Conservation (phyloP, 2,113 vertebrate species). For the Isichthys henryi region DNA sequence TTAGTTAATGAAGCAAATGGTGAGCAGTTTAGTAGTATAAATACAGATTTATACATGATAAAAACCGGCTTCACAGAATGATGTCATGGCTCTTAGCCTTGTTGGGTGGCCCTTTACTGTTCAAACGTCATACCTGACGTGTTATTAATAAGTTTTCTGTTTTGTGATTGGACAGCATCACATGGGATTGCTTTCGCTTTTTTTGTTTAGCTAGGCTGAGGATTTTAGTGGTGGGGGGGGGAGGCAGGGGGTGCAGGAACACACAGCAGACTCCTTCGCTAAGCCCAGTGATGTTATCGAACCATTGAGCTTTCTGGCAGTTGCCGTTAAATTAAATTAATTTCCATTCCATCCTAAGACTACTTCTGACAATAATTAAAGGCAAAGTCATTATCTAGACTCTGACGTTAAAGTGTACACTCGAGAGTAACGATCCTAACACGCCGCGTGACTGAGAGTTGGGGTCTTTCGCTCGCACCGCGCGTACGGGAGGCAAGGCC, state of each 20-base stretch:
- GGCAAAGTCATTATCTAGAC: neutral
- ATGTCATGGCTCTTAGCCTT: neutral
- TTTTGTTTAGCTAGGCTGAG: neutral
- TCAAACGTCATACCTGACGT: neutral
- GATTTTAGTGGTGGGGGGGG: neutral
- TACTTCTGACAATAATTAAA: neutral
- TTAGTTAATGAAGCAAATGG: neutral
- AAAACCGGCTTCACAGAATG: neutral
- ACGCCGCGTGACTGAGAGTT: neutral
- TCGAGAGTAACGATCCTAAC: neutral
- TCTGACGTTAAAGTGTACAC: neutral
- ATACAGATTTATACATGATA: neutral
- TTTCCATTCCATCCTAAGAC: neutral
- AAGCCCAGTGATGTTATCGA: neutral
- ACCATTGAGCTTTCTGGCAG: neutral
- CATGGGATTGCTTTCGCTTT: neutral
- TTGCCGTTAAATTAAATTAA: constrained; percentile 1
- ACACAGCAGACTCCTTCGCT: neutral
- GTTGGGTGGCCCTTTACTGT: neutral
- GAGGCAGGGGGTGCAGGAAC: neutral
- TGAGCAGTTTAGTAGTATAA: neutral
- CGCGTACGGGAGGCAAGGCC: neutral
- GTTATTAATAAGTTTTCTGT: neutral
- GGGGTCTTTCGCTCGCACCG: neutral
- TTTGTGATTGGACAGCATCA: neutral